Percentiles rank a stretch among this genome's conserved stretches.
phyloP scores from a whole-genome alignment of 2,888 invertebrate species.

The Lepidochitona cinerea region DNA sequence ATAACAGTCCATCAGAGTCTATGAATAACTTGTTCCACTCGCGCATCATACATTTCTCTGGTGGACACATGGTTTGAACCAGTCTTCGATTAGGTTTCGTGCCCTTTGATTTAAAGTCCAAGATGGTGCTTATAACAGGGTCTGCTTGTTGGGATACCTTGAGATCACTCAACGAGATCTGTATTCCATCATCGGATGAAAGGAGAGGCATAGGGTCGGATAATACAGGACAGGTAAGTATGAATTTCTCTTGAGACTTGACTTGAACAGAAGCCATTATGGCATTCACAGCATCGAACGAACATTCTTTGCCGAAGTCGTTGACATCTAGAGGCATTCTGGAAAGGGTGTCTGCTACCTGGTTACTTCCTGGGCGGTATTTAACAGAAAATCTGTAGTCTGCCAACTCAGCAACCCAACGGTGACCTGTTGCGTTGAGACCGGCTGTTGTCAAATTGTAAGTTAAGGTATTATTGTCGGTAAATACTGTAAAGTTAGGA shows the following conservation, averaged over 20 bases:
- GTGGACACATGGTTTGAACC: neutral
- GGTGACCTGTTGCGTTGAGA: conserved; percentile 22
- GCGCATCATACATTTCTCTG: neutral
- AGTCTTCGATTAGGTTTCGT: no score
- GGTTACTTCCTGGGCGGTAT: conserved; percentile 13
- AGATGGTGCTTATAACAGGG: neutral
- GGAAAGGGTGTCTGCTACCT: conserved; percentile 18
- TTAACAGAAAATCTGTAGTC: conserved; percentile 12
- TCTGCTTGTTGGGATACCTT: neutral
- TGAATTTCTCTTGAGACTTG: neutral
- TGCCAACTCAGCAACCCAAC: conserved; percentile 18
- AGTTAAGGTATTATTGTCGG: conserved; percentile 18
- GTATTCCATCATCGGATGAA: no score
- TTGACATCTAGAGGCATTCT: conserved; percentile 2
- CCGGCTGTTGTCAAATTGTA: conserved; percentile 18
- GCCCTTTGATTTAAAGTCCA: neutral
- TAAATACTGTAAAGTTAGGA: neutral
- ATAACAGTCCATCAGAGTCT: neutral
- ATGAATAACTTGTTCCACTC: neutral
- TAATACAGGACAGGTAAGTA: neutral
- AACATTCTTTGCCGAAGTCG: neutral
- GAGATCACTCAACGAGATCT: no score
- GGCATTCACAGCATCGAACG: neutral
- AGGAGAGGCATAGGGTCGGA: neutral
- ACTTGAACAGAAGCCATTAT: neutral